Evolutionary conservation across 2,888 invertebrate genomes (phyloP).

Genomic region (Eutolmus rufibarbis): DNA sequence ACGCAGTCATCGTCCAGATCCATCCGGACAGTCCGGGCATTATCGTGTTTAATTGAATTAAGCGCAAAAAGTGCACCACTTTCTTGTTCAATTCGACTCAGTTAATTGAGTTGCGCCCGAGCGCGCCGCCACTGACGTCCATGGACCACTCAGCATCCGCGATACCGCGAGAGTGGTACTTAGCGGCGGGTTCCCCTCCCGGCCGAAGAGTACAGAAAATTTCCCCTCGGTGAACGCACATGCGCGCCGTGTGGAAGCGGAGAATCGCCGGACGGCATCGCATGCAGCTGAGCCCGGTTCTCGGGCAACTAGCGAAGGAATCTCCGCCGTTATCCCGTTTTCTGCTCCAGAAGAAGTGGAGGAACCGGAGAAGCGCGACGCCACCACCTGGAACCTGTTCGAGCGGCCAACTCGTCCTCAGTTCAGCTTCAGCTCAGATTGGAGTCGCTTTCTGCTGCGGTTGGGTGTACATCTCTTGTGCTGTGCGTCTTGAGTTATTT

Average conservation of each 20-base stretch:
- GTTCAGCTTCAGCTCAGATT: slow-evolving; percentile 35
- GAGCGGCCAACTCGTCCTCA: neutral
- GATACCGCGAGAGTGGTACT: neutral
- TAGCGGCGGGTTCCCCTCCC: neutral
- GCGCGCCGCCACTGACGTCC: neutral
- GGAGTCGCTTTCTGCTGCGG: neutral
- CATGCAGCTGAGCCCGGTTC: neutral
- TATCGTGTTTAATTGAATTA: neutral
- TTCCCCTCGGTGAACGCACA: neutral
- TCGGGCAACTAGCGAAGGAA: neutral
- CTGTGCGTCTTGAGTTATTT: neutral
- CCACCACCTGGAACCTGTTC: slow-evolving; percentile 28
- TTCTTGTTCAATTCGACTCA: neutral
- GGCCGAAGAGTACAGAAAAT: neutral
- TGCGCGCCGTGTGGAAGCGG: neutral
- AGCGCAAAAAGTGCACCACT: neutral
- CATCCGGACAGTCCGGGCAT: neutral
- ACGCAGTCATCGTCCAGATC: neutral
- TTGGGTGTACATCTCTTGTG: neutral
- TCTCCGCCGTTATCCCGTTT: neutral
- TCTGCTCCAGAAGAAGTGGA: neutral
- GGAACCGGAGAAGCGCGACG: neutral
- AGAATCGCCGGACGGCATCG: neutral
- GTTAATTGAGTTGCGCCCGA: neutral
- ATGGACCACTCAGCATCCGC: neutral